phyloP scores from a whole-genome alignment of 2,797 vertebrate species.

The Poeciliopsis gracilis region DNA sequence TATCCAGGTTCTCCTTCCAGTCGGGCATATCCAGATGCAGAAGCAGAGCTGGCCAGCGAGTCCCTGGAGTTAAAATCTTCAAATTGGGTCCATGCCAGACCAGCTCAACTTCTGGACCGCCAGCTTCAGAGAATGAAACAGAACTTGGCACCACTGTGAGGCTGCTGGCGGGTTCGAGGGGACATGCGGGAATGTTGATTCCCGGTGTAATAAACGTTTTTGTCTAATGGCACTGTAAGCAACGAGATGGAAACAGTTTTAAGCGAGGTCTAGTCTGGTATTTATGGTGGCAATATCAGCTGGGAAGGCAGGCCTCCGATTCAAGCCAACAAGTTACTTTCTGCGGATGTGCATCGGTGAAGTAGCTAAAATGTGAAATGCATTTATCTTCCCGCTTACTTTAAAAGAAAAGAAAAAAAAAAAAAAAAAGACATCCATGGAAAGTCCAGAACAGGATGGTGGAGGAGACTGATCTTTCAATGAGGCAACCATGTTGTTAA shows the following conservation, averaged over 20 bases:
- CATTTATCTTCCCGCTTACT: not conserved
- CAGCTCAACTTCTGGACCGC: not conserved
- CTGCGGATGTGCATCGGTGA: not conserved
- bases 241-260: not conserved
- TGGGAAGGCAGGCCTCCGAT: not conserved
- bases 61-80: not conserved
- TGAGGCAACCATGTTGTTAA: not conserved
- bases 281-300: not conserved
- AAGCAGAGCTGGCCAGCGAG: not conserved
- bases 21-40: not conserved
- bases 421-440: not conserved
- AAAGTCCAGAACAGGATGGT: not conserved
- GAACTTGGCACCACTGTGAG: not conserved
- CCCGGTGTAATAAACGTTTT: not conserved
- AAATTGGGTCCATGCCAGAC: not conserved
- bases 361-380: not conserved
- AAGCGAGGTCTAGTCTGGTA: not conserved
- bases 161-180: not conserved
- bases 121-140: not conserved
- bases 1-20: not conserved
- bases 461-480: not conserved
- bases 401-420: not conserved
- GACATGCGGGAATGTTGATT: not conserved
- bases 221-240: not conserved
- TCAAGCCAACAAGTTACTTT: not conserved